Conservation (phyloP, 23 tunicate species). For the Trididemnum clinides region DNA sequence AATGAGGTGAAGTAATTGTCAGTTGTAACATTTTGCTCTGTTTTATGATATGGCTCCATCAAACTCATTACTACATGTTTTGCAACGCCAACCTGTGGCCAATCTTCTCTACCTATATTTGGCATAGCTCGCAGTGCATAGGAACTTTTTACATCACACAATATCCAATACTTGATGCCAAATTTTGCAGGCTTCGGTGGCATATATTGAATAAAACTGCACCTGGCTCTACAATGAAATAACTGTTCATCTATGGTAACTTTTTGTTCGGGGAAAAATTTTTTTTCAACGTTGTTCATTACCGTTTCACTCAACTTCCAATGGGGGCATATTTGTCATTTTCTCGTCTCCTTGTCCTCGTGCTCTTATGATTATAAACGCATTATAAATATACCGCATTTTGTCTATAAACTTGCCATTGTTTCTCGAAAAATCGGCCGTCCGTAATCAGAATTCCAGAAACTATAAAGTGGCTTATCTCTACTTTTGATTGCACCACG, state of each 20-base stretch:
- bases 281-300: constrained; percentile 25
- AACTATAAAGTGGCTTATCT: not conserved
- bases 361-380: not conserved
- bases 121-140: constrained; percentile 25
- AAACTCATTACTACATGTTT: constrained; percentile 24
- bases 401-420: constrained; percentile 3
- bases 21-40: constrained; percentile 32
- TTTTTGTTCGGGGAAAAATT: not conserved
- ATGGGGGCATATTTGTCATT: constrained; percentile 24
- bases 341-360: constrained; percentile 1
- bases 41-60: constrained; percentile 32
- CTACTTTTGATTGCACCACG: constrained; percentile 27
- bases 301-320: constrained; percentile 7
- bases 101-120: not conserved
- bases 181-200: constrained; percentile 12
- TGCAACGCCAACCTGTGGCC: constrained; percentile 17
- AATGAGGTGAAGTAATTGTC: constrained; percentile 9
- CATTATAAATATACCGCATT: not conserved
- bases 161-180: constrained; percentile 19
- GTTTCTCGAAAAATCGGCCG: constrained; percentile 19
- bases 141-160: constrained; percentile 26
- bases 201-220: not conserved
- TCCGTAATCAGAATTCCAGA: constrained; percentile 23
- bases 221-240: constrained; percentile 20
- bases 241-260: constrained; percentile 11